Evolutionary conservation across 2,113 vertebrate species (phyloP).

Genomic region (Chlorocebus sabaeus): DNA sequence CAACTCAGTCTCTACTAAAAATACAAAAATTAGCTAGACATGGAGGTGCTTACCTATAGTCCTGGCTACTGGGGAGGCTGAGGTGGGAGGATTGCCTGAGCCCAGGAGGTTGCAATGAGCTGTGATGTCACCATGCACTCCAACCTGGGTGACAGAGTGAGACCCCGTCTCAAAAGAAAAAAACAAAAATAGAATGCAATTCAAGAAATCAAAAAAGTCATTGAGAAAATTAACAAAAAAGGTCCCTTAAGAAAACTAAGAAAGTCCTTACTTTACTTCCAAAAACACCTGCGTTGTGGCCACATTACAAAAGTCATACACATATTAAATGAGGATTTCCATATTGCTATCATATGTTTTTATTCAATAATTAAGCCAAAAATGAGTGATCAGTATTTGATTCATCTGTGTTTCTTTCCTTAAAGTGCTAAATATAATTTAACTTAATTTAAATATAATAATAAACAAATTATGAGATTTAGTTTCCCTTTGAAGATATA

Average conservation of each 20-base stretch:
- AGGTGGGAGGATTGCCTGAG: too few species aligned
- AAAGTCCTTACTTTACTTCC: neutral
- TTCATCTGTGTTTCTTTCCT: neutral
- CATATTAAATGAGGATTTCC: neutral
- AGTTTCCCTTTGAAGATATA: slow-evolving; percentile 14
- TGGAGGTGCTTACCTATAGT: too few species aligned
- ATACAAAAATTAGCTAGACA: too few species aligned
- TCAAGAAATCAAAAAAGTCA: too few species aligned
- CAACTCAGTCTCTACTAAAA: too few species aligned
- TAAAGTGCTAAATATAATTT: neutral
- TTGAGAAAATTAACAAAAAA: too few species aligned
- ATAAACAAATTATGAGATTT: slow-evolving; percentile 9
- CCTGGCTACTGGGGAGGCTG: too few species aligned
- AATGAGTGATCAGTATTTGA: neutral
- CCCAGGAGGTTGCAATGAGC: too few species aligned
- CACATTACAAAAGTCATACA: neutral
- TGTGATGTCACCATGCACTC: too few species aligned
- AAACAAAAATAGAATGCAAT: too few species aligned
- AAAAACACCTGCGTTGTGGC: neutral
- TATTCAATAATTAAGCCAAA: neutral
- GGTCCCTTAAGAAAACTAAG: neutral
- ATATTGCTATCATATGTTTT: slow-evolving; percentile 1
- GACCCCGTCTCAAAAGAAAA: too few species aligned
- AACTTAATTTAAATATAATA: slow-evolving; percentile 23
- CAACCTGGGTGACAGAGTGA: too few species aligned